Percentiles rank a stretch among this genome's conserved stretches.
Evolutionary conservation across 2,797 vertebrate species (phyloP).

Genomic region (Leuciscus waleckii): DNA sequence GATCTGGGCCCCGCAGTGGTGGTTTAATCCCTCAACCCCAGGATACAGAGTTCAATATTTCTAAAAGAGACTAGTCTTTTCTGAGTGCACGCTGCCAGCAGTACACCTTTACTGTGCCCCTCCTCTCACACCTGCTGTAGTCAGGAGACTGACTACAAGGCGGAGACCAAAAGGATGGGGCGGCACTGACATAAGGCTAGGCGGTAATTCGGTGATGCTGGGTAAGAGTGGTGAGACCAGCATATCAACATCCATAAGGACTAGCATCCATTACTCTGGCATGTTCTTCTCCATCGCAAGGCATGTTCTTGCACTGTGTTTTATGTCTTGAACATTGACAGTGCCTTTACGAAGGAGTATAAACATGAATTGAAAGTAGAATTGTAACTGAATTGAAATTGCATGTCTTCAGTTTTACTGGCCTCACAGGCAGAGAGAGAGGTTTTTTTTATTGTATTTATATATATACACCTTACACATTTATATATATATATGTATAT

Average conservation of each 20-base stretch:
- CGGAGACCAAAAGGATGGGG: conserved; percentile 7
- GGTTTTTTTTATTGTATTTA: no score
- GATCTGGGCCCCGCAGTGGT: no score
- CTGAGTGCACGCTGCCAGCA: background rate
- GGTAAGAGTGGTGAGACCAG: conserved; percentile 29
- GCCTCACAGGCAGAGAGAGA: background rate
- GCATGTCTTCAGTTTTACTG: background rate
- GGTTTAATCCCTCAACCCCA: background rate
- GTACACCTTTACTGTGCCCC: background rate
- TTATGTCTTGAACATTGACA: background rate
- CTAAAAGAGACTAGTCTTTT: background rate
- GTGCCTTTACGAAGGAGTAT: background rate
- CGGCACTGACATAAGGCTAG: conserved; percentile 12
- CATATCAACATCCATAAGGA: conserved; percentile 15
- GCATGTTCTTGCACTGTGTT: background rate
- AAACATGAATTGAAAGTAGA: background rate
- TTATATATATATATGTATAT: no score
- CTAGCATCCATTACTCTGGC: conserved; percentile 16
- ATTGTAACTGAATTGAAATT: background rate
- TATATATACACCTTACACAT: no score
- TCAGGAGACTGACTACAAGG: background rate
- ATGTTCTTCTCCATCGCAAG: background rate
- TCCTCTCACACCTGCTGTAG: conserved; percentile 31
- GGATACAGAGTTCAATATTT: background rate
- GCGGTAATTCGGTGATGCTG: conserved; percentile 10